Evolutionary conservation across 2,888 invertebrate genomes (phyloP), one percentile per base, ranked within the genome.

Genomic region (Corbicula japonica): DNA sequence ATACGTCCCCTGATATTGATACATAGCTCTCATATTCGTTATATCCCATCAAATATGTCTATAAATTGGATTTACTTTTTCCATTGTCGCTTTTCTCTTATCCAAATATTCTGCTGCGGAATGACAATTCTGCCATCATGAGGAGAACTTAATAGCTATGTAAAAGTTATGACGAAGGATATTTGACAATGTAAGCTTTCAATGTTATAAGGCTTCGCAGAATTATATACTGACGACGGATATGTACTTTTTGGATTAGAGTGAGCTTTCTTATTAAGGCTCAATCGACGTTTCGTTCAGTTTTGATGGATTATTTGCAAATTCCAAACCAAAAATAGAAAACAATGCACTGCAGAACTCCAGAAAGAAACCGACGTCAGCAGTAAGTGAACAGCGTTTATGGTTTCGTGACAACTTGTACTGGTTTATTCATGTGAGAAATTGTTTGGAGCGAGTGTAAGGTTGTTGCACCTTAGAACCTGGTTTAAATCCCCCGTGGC

Each of bases 311-410:
- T 52, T 52, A 52, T 8, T 12, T 21, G 18, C 26, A 12, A 18
- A 18, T 4, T 3, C 15, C 18, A 28, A 52, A 30, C 28, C 30
- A 12, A 18, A 15, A 28, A 18, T 6, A 32, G 18, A 2, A 2
- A 10, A 52, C 18, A 23, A 52, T 26, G 26, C 52, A 32, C n/a
- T 52, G 28, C 12, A 52, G 65, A 26, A 52, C 52, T 15, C 52
- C 52, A 1, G 65, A 66, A n/a, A 21, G 65, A 38, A 50, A 52
- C 8, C 35, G 54, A 23, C 35, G 26, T 35, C 28, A 52, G 23
- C 65, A 66, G 65, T 58, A 58, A 58, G 58, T 58, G 8, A 58
- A 32, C 0, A 18, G 4, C 23, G 0, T 28, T 4, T 28, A 1
- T 52, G 2, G 10, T 15, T 18, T 26, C 28, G 30, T 30, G 52